A percentile compares a stretch with the other conserved stretches of the same genome.
These are phyloP conservation scores for Esox masquinongy DNA, from an alignment of 2,797 vertebrate species.

Conservation along the genomic window DNA sequence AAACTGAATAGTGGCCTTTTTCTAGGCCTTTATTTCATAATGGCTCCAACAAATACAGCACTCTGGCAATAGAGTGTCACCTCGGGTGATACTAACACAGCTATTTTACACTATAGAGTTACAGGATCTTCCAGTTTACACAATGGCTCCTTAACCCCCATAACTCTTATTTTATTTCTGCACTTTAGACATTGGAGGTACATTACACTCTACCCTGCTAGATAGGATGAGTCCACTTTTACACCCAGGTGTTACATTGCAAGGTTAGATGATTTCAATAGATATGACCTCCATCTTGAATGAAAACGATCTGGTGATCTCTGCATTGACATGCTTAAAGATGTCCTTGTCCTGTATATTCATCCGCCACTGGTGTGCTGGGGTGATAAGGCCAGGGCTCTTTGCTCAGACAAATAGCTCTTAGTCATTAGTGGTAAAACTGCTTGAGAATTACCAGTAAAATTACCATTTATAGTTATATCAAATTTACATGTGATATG, in stretches of 20 bases:
- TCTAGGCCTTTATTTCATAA: slow-evolving; percentile 80
- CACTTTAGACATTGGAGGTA: slow-evolving; percentile 77
- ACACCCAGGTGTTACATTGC: slow-evolving; percentile 78
- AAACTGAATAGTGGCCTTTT: slow-evolving; percentile 85
- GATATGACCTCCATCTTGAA: slow-evolving; percentile 74
- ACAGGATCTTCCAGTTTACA: slow-evolving; percentile 59
- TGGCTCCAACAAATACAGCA: slow-evolving; percentile 84
- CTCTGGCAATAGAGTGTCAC: slow-evolving; percentile 81
- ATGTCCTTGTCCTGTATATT: slow-evolving; percentile 67
- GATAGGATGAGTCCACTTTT: slow-evolving; percentile 80
- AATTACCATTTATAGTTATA: slow-evolving; percentile 34
- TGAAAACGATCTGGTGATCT: slow-evolving; percentile 75
- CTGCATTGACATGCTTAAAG: slow-evolving; percentile 66
- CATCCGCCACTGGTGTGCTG: slow-evolving; percentile 30
- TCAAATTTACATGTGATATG: not conserved
- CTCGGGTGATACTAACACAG: slow-evolving; percentile 76
- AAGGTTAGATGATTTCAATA: slow-evolving; percentile 79
- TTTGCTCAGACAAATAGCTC: slow-evolving; percentile 54
- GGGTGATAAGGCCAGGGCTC: slow-evolving; percentile 63
- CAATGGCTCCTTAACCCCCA: slow-evolving; percentile 61
- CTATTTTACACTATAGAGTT: slow-evolving; percentile 74
- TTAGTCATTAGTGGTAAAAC: slow-evolving; percentile 67
- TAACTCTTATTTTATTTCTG: slow-evolving; percentile 77
- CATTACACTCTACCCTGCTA: slow-evolving; percentile 74
- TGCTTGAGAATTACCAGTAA: slow-evolving; percentile 66